A percentile compares a stretch with the other conserved stretches of the same genome.
phyloP scores from a whole-genome alignment of 1,140 invertebrate genomes.

The Drosophila guanche region DNA sequence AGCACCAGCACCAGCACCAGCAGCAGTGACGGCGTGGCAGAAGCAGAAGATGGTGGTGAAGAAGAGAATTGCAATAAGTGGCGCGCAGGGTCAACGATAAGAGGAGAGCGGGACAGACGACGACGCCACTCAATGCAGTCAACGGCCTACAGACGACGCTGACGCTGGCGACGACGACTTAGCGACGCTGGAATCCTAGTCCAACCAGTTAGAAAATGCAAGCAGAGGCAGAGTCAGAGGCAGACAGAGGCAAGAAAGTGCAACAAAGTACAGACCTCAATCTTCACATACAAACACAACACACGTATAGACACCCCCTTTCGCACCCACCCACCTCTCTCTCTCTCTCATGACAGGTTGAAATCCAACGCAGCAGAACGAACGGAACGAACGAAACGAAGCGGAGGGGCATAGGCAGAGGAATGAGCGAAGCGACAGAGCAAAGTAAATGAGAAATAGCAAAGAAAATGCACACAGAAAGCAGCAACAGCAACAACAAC shows the following conservation, averaged over 20 bases:
- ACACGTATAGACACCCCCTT: background rate
- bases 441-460: constrained; percentile 72
- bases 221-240: constrained; percentile 11
- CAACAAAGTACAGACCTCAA: constrained; percentile 78
- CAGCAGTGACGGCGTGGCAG: background rate
- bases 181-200: constrained; percentile 43
- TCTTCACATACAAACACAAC: constrained; percentile 41
- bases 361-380: constrained; percentile 80
- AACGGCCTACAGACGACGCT: constrained; percentile 71
- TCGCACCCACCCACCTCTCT: constrained; percentile 29
- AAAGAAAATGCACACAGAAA: constrained; percentile 68
- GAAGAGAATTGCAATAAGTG: constrained; percentile 75
- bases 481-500: constrained; percentile 32
- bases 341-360: constrained; percentile 68
- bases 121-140: constrained; percentile 67
- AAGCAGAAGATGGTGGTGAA: constrained; percentile 45
- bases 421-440: constrained; percentile 49
- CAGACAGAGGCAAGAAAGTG: constrained; percentile 51
- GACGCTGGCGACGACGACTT: constrained; percentile 49
- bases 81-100: constrained; percentile 78
- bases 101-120: constrained; percentile 23
- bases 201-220: constrained; percentile 78
- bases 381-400: constrained; percentile 40
- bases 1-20: constrained; percentile 21
- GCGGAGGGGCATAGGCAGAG: too few relatives aligned